A percentile compares a stretch with the other conserved stretches of the same genome.
These are phyloP conservation scores for Lochmaea capreae DNA, from an alignment of 2,888 invertebrate genomes.

Conservation along the genomic window DNA sequence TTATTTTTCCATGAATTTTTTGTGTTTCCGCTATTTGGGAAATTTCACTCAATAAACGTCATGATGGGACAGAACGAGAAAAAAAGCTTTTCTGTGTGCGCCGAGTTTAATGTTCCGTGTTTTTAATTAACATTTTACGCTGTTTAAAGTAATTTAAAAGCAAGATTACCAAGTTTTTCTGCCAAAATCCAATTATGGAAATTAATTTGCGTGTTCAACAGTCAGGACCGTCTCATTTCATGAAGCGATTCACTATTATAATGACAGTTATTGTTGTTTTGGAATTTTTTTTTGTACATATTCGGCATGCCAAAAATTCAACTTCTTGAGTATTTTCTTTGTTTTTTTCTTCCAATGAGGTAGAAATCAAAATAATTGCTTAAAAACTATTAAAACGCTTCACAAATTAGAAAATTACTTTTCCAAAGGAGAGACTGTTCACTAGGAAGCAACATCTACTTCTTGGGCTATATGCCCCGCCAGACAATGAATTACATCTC, in stretches of 20 bases:
- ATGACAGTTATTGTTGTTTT: background rate
- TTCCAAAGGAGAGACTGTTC: too few relatives aligned
- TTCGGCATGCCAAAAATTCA: too few relatives aligned
- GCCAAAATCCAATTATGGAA: background rate
- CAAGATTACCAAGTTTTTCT: slow-evolving; percentile 18
- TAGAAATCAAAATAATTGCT: too few relatives aligned
- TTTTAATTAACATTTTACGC: slow-evolving; percentile 27
- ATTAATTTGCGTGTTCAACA: background rate
- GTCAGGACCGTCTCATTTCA: background rate
- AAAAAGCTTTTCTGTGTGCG: slow-evolving; percentile 7
- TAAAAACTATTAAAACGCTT: too few relatives aligned
- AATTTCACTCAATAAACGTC: slow-evolving; percentile 30
- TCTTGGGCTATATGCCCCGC: too few relatives aligned
- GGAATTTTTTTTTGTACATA: too few relatives aligned
- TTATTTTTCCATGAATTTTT: slow-evolving; percentile 10
- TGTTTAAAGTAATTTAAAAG: background rate
- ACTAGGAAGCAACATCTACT: too few relatives aligned
- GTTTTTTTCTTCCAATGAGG: too few relatives aligned
- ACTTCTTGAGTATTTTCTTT: too few relatives aligned
- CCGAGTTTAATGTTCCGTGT: slow-evolving; percentile 18
- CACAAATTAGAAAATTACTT: too few relatives aligned
- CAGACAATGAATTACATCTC: too few relatives aligned
- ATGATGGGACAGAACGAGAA: background rate
- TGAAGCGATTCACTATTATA: background rate
- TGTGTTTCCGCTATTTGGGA: slow-evolving; percentile 26